phyloP scores from a whole-genome alignment of 2,888 invertebrate genomes.

The Plusia festucae region DNA sequence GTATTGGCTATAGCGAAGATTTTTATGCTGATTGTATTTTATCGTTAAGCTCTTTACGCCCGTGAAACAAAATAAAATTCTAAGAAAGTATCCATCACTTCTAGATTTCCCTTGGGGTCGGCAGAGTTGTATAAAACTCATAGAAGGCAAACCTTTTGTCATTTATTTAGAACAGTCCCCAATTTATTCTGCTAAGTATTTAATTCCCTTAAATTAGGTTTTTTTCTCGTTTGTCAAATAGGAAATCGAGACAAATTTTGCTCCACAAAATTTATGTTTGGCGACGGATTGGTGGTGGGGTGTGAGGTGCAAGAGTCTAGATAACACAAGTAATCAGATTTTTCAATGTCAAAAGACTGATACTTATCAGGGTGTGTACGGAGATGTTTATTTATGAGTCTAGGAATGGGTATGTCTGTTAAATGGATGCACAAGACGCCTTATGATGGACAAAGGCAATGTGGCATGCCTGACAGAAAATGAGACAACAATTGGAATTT shows the following conservation, averaged over 20 bases:
- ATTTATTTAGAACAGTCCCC: not conserved
- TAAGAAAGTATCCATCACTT: not conserved
- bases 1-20: constrained; percentile 36
- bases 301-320: not conserved
- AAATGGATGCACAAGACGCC: not conserved
- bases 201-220: constrained; percentile 1
- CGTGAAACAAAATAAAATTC: constrained; percentile 3
- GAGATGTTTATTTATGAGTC: not conserved
- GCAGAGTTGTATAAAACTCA: constrained; percentile 1
- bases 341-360: not conserved
- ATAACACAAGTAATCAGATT: not conserved
- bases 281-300: not conserved
- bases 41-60: constrained; percentile 10
- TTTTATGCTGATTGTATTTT: constrained; percentile 26
- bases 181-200: constrained; percentile 4
- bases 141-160: constrained; percentile 1
- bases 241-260: not conserved
- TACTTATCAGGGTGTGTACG: not conserved
- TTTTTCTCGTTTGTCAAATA: not conserved
- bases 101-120: constrained; percentile 1
- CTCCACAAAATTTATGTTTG: not conserved
- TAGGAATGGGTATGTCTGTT: not conserved
- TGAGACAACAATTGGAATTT: not conserved
- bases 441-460: not conserved
- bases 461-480: not conserved